A percentile compares a stretch with the other conserved stretches of the same genome.
phyloP scores from a whole-genome alignment of 2,113 vertebrate genomes.

The Arvicanthis niloticus region DNA sequence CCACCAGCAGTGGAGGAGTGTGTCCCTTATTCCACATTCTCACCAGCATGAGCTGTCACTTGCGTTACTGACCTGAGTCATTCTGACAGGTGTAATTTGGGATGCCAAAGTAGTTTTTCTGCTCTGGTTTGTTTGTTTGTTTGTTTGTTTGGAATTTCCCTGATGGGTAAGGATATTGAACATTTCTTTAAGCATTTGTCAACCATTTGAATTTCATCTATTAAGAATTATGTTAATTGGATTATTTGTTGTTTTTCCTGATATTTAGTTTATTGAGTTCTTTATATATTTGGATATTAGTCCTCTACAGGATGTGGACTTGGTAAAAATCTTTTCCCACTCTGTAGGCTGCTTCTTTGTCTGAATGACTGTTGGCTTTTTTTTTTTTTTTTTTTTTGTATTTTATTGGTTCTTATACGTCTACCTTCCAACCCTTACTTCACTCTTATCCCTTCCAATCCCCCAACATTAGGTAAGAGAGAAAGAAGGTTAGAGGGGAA shows the following conservation, averaged over 20 bases:
- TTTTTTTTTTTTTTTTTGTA: too few species aligned
- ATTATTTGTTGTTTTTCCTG: background rate
- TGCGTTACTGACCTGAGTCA: background rate
- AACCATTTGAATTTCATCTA: background rate
- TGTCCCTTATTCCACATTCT: background rate
- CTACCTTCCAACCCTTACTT: too few species aligned
- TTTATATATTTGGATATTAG: background rate
- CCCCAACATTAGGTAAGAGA: too few species aligned
- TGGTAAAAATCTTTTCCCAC: background rate
- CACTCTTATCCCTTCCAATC: too few species aligned
- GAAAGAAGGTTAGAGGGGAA: too few species aligned
- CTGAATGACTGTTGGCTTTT: background rate
- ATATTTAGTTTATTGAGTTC: background rate
- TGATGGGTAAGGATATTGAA: background rate
- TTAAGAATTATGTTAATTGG: background rate
- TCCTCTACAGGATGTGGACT: background rate
- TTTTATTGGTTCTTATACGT: too few species aligned
- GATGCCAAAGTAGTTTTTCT: background rate
- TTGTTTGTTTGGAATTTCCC: background rate
- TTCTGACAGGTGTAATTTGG: background rate
- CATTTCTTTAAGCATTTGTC: background rate
- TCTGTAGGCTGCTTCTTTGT: background rate
- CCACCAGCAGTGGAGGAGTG: background rate
- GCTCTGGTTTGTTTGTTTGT: background rate
- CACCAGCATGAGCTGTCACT: background rate